Conservation (phyloP, 2,888 invertebrate species). For the Tipula confusa region DNA sequence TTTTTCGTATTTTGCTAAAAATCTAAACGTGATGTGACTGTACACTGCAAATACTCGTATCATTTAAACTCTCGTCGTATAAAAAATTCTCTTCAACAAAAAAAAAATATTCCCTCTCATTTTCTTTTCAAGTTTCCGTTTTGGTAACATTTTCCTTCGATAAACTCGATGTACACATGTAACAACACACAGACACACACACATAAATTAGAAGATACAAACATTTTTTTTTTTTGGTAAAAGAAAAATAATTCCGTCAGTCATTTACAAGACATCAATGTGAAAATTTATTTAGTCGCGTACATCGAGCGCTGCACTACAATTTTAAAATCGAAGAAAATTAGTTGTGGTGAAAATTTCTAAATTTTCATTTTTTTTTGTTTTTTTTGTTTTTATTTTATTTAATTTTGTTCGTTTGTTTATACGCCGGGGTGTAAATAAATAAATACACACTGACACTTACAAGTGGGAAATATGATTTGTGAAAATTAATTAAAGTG, state of each 20-base stretch:
- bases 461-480: neutral
- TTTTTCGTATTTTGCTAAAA: neutral
- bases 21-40: neutral
- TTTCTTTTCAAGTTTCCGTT: neutral
- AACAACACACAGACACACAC: neutral
- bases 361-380: neutral
- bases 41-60: neutral
- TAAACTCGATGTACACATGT: neutral
- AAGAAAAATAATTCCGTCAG: neutral
- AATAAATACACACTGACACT: neutral
- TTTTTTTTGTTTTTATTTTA: neutral
- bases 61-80: neutral
- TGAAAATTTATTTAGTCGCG: neutral
- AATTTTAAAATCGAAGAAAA: neutral
- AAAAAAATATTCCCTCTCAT: neutral
- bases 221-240: neutral
- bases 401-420: neutral
- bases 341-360: neutral
- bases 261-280: neutral
- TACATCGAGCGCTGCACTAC: neutral
- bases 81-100: neutral
- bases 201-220: neutral
- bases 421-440: neutral
- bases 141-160: neutral
- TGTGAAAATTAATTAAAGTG: conserved; percentile 12